These are phyloP conservation scores for Drosophila greeni DNA, from an alignment of 2,888 invertebrate genomes.

Conservation along the genomic window DNA sequence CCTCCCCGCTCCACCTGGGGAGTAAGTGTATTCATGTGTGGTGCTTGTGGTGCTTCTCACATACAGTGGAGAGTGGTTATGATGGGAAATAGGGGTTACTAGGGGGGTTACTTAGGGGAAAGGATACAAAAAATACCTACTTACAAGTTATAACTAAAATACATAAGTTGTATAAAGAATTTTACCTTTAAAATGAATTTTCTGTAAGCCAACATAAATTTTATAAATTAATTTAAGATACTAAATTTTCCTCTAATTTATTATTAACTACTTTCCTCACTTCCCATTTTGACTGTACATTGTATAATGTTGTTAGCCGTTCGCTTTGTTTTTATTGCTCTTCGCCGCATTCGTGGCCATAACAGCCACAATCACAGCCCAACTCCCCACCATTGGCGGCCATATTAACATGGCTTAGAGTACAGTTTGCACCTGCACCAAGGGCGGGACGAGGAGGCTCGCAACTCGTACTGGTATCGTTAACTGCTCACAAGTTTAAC, in stretches of 20 bases:
- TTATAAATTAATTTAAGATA: not conserved
- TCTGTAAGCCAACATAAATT: no score
- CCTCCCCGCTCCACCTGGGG: slow-evolving; percentile 45
- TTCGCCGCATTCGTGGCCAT: slow-evolving; percentile 49
- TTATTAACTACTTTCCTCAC: no score
- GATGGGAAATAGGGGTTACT: not conserved
- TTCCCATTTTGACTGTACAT: slow-evolving; percentile 25
- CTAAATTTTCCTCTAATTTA: no score
- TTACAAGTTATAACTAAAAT: not conserved
- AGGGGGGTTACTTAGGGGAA: not conserved
- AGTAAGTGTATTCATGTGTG: slow-evolving; percentile 5
- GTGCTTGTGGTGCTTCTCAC: slow-evolving; percentile 67
- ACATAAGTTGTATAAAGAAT: not conserved
- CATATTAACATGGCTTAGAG: slow-evolving; percentile 67
- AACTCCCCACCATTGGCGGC: slow-evolving; percentile 59
- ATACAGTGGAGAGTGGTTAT: slow-evolving; percentile 20
- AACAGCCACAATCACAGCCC: slow-evolving; percentile 45
- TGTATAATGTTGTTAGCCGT: slow-evolving; percentile 54
- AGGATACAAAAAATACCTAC: not conserved
- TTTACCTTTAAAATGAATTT: no score
- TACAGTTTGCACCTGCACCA: slow-evolving; percentile 70
- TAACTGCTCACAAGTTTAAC: slow-evolving; percentile 61
- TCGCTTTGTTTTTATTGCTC: slow-evolving; percentile 71
- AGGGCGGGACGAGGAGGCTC: slow-evolving; percentile 8
- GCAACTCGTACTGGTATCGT: slow-evolving; percentile 51